phyloP scores from a whole-genome alignment of 2,888 invertebrate species.

The Meliscaeva auricollis region DNA sequence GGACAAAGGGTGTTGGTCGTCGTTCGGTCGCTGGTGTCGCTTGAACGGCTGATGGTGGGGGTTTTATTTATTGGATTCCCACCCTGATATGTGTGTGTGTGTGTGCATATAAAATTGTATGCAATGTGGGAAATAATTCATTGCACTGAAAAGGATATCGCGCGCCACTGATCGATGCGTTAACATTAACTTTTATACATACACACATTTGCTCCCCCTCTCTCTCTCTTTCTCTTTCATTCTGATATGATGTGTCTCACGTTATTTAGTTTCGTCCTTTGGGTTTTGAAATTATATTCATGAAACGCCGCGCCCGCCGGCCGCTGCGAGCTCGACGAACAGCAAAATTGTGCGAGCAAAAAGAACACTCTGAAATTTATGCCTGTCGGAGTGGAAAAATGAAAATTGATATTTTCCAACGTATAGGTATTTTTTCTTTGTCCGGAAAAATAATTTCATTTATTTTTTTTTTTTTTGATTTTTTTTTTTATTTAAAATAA shows the following conservation, averaged over 20 bases:
- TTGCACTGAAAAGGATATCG: conserved; percentile 68
- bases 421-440: conserved; percentile 16
- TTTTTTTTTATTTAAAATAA: conserved; percentile 9
- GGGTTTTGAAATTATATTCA: conserved; percentile 45
- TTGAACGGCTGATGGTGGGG: too few relatives aligned
- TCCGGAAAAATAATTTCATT: conserved; percentile 26
- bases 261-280: conserved; percentile 48
- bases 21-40: background rate
- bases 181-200: conserved; percentile 61
- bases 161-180: conserved; percentile 74
- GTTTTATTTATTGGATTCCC: conserved; percentile 60
- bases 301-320: conserved; percentile 10
- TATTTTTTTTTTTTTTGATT: conserved; percentile 6
- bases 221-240: background rate
- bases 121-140: conserved; percentile 64
- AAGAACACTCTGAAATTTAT: conserved; percentile 44
- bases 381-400: conserved; percentile 71
- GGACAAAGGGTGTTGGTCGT: conserved; percentile 6
- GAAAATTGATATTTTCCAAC: conserved; percentile 72
- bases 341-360: background rate
- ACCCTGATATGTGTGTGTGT: conserved; percentile 48
- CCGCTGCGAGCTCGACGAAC: background rate
- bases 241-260: background rate
- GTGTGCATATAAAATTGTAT: conserved; percentile 35
- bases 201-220: conserved; percentile 1